Evolutionary conservation across 2,797 vertebrate genomes (phyloP).

Genomic region (Apogon hyalosoma): DNA sequence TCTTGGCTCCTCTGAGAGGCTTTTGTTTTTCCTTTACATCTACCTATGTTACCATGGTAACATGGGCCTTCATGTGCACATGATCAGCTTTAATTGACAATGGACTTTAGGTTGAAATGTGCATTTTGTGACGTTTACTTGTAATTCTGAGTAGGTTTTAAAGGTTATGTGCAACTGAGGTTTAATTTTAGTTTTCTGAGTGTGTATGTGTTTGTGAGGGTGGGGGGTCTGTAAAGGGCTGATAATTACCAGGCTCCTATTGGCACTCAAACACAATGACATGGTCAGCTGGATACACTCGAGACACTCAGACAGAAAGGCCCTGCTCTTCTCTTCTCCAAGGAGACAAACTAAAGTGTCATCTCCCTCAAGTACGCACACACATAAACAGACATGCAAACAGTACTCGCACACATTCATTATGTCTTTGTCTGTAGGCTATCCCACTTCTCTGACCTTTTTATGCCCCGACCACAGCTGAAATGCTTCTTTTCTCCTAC

Average conservation of each 20-base stretch:
- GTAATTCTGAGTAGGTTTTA: background rate
- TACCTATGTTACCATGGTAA: background rate
- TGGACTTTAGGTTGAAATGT: constrained; percentile 12
- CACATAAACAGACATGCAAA: constrained; percentile 20
- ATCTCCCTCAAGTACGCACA: constrained; percentile 1
- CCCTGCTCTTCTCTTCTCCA: constrained; percentile 50
- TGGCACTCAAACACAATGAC: constrained; percentile 66
- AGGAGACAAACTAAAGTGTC: constrained; percentile 47
- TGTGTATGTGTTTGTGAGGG: constrained; percentile 10
- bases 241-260: constrained; percentile 70
- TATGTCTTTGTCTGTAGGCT: constrained; percentile 39
- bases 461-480: constrained; percentile 20
- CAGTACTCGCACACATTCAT: constrained; percentile 4
- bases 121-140: background rate
- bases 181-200: constrained; percentile 1
- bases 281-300: constrained; percentile 70
- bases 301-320: constrained; percentile 57
- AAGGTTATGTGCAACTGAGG: constrained; percentile 13
- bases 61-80: background rate
- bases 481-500: constrained; percentile 3
- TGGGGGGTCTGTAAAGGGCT: constrained; percentile 50
- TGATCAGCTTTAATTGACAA: constrained; percentile 16
- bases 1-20: constrained; percentile 31
- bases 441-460: constrained; percentile 53
- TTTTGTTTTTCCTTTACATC: constrained; percentile 38